Percentiles rank a stretch among this genome's conserved stretches.
These are phyloP conservation scores for Ips nitidus DNA, from an alignment of 1,140 invertebrate species.

Conservation along the genomic window DNA sequence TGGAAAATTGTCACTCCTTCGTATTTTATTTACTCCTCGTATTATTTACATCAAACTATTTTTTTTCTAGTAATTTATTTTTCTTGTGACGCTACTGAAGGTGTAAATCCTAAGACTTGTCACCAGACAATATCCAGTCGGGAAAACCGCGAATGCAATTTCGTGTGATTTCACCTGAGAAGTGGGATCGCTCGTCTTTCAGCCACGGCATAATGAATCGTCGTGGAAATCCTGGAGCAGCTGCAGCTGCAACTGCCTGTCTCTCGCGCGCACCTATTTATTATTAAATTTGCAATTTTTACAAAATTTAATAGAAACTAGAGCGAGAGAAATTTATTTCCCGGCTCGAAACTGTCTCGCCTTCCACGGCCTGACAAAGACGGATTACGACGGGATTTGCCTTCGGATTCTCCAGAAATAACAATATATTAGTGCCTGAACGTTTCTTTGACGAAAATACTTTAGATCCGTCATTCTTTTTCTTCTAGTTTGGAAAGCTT, in stretches of 20 bases:
- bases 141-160: slow-evolving; percentile 33
- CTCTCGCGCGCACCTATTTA: slow-evolving; percentile 18
- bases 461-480: too few relatives aligned
- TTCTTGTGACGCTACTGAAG: not conserved
- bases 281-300: slow-evolving; percentile 36
- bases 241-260: slow-evolving; percentile 17
- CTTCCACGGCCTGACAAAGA: slow-evolving; percentile 4
- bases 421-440: too few relatives aligned
- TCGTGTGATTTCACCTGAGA: slow-evolving; percentile 28
- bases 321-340: slow-evolving; percentile 3
- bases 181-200: slow-evolving; percentile 31
- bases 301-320: slow-evolving; percentile 28
- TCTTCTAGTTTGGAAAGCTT: too few relatives aligned
- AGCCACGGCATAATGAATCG: slow-evolving; percentile 28
- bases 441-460: too few relatives aligned
- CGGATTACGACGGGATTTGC: slow-evolving; percentile 5
- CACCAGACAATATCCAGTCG: not conserved
- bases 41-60: too few relatives aligned
- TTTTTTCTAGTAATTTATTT: too few relatives aligned
- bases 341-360: slow-evolving; percentile 4
- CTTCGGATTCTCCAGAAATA: too few relatives aligned
- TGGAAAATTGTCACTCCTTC: too few relatives aligned
- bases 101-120: not conserved
- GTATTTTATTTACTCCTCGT: too few relatives aligned
- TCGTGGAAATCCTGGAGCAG: slow-evolving; percentile 28